Evolutionary conservation across 2,797 vertebrate genomes (phyloP).

Genomic region (Taeniopygia guttata): DNA sequence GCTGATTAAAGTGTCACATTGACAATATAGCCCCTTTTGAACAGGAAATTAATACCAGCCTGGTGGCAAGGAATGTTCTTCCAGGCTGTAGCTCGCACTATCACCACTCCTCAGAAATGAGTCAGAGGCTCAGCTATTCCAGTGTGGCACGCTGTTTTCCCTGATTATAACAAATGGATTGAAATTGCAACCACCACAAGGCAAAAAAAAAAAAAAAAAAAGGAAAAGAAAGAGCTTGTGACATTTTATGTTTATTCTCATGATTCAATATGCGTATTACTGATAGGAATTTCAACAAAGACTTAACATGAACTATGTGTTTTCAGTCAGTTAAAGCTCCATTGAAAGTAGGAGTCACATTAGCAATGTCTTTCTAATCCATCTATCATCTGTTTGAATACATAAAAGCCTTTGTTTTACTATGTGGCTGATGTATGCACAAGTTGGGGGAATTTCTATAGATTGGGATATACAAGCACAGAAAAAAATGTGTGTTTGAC

Average conservation of each 20-base stretch:
- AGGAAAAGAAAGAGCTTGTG: neutral
- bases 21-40: slow-evolving; percentile 75
- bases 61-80: slow-evolving; percentile 68
- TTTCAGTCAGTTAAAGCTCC: slow-evolving; percentile 34
- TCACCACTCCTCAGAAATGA: slow-evolving; percentile 50
- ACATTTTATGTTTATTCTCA: slow-evolving; percentile 33
- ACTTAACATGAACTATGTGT: slow-evolving; percentile 36
- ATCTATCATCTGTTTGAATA: slow-evolving; percentile 33
- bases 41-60: slow-evolving; percentile 78
- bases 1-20: slow-evolving; percentile 79
- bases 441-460: slow-evolving; percentile 42
- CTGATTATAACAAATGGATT: slow-evolving; percentile 50
- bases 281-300: slow-evolving; percentile 56
- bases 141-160: neutral
- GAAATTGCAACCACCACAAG: slow-evolving; percentile 5
- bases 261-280: slow-evolving; percentile 37
- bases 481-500: neutral
- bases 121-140: slow-evolving; percentile 4
- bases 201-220: neutral
- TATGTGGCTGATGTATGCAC: neutral
- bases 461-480: neutral
- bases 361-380: slow-evolving; percentile 47
- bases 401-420: slow-evolving; percentile 50
- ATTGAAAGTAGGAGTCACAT: slow-evolving; percentile 29
- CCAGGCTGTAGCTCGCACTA: slow-evolving; percentile 26